Evolutionary conservation across 1,140 invertebrate species (phyloP), one percentile per base, ranked within the genome.

Genomic region (Pseudomyrmex dendroicus): DNA sequence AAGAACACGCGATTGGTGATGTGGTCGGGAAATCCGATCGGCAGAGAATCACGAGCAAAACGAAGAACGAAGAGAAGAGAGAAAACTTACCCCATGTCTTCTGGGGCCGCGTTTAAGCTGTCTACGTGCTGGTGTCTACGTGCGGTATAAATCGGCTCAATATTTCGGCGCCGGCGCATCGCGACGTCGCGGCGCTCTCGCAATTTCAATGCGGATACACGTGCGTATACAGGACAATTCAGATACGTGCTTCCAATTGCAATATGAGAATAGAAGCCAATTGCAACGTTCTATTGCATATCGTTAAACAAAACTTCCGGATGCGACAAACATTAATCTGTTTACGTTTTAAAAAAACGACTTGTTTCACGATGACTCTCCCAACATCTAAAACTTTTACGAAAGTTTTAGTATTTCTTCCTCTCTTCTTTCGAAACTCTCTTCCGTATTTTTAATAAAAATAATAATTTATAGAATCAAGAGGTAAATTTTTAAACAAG

Each of bases 21-120:
- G 35, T 35, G 35, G 35, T 35, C 35, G 35, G 5, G 35, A 35
- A 35, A 35, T 35, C 35, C 35, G 62, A 77, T 77, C 25, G 46
- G 35, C 9, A 20, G 10, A 44, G 48, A 44, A 9, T 76, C 48
- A 5, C 17, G 12, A 15, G 35, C 4, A 54, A 70, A 78, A 70
- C 20, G 76, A 57, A 46, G 17, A 20, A 68, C 17, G 54, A 78
- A 20, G 76, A 80, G 54, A 59, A 56, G 20, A 80, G 63, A 54
- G 25, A 77, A 20, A 61, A 87, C 82, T 86, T 73, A 84, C 66
- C 80, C 86, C 85, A 87, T 87, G 85, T 86, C 66, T 80, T 80
- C 82, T 20, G 46, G 62, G 35, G 44, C 25, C 46, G 66, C 68
- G 73, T 84, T 78, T 56, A 73, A 86, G 61, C 52, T 57, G 22